These are phyloP conservation scores for Hedychridium roseum DNA, from an alignment of 2,888 invertebrate species.

Conservation along the genomic window DNA sequence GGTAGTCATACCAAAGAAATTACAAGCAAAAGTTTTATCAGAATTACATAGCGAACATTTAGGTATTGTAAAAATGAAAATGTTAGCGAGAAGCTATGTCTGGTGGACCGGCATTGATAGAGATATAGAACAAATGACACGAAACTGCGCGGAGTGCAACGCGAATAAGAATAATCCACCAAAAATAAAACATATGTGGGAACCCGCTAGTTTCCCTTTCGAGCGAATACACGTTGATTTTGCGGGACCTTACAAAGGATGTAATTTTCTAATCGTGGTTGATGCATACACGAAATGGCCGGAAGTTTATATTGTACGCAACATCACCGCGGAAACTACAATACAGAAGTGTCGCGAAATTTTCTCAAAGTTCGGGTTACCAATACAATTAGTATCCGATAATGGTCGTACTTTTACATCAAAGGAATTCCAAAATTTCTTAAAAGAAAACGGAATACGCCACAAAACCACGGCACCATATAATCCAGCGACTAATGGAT, in stretches of 20 bases:
- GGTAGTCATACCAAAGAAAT: constrained; percentile 20
- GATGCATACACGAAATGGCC: constrained; percentile 35
- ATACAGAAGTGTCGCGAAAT: neutral
- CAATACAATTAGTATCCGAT: neutral
- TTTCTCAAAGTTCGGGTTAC: neutral
- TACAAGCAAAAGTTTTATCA: constrained; percentile 13
- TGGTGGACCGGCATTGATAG: constrained; percentile 21
- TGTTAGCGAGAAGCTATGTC: constrained; percentile 12
- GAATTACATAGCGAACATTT: constrained; percentile 21
- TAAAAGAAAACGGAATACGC: too few species aligned
- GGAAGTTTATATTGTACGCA: constrained; percentile 18
- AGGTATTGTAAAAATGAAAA: constrained; percentile 17
- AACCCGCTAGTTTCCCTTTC: constrained; percentile 12
- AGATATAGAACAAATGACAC: constrained; percentile 17
- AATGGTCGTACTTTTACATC: constrained; percentile 5
- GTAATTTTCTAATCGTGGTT: constrained; percentile 22
- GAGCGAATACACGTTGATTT: constrained; percentile 17
- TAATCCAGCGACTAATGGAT: too few species aligned
- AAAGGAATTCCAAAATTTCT: too few species aligned
- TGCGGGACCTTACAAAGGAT: constrained; percentile 15
- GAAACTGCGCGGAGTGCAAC: constrained; percentile 13
- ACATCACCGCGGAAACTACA: constrained; percentile 6
- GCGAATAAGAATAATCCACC: constrained; percentile 10
- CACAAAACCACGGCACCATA: too few species aligned
- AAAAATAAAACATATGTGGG: constrained; percentile 16